Conservation (phyloP, 1,140 invertebrate species). For the Maniola jurtina region DNA sequence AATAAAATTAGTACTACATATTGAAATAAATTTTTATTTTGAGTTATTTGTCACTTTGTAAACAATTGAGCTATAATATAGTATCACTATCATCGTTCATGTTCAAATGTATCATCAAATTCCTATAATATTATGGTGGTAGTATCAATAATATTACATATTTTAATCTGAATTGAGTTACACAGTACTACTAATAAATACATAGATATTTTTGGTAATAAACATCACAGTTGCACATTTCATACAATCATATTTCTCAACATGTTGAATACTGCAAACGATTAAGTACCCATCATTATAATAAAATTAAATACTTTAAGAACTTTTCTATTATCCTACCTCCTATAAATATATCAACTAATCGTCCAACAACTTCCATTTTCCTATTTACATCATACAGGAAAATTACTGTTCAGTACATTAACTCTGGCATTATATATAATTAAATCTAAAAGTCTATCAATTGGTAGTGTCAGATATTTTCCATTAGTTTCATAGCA, state of each 20-base stretch:
- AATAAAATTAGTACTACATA: no score
- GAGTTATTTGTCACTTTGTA: no score
- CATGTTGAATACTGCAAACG: constrained; percentile 17
- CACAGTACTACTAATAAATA: no score
- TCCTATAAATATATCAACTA: constrained; percentile 17
- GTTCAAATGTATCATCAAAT: constrained; percentile 1
- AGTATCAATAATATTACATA: constrained; percentile 22
- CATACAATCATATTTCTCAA: constrained; percentile 25
- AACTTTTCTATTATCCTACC: constrained; percentile 4
- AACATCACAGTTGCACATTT: constrained; percentile 34
- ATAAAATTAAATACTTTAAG: constrained; percentile 2
- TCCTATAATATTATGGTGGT: constrained; percentile 6
- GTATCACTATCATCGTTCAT: no score
- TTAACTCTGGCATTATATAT: constrained; percentile 14
- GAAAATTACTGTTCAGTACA: constrained; percentile 21
- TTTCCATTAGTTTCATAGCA: neutral
- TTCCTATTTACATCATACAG: constrained; percentile 14
- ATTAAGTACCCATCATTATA: neutral
- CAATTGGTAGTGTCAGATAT: constrained; percentile 22
- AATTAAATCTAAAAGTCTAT: constrained; percentile 21
- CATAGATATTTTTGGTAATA: constrained; percentile 34
- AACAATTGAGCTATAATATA: no score
- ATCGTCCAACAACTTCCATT: constrained; percentile 11
- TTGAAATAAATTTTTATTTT: no score
- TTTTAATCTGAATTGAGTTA: constrained; percentile 22